Percentiles rank a stretch among this genome's conserved stretches.
Evolutionary conservation across 2,888 invertebrate species (phyloP).

Genomic region (Ecliptopera silaceata): DNA sequence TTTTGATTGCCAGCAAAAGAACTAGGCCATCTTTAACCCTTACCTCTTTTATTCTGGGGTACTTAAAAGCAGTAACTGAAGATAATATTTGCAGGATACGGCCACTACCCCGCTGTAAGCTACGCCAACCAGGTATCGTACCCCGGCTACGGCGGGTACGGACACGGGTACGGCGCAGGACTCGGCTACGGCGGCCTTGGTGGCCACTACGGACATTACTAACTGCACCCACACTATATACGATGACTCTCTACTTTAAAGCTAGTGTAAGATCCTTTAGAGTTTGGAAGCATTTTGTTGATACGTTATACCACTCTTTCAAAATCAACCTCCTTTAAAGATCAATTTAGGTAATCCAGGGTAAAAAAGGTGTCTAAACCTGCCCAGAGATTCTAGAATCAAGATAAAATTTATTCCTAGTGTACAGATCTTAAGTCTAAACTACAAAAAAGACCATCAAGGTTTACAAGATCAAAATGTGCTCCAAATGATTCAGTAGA

Average conservation of each 20-base stretch:
- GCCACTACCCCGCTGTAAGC: constrained; percentile 49
- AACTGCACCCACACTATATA: constrained; percentile 28
- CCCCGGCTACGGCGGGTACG: constrained; percentile 51
- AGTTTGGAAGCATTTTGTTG: background rate
- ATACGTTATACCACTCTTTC: background rate
- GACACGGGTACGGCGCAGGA: constrained; percentile 39
- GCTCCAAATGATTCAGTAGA: background rate
- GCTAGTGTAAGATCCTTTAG: background rate
- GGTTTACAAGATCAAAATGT: no score
- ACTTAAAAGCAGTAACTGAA: no score
- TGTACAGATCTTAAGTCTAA: background rate
- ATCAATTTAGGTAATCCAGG: background rate
- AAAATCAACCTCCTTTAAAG: background rate
- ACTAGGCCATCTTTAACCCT: no score
- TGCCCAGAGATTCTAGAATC: no score
- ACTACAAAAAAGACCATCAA: background rate
- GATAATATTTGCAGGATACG: constrained; percentile 46
- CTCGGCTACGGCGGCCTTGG: constrained; percentile 32
- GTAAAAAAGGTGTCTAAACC: no score
- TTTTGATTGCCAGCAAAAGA: no score
- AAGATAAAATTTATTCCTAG: no score
- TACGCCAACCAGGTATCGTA: constrained; percentile 48
- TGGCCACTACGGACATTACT: constrained; percentile 49
- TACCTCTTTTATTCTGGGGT: no score
- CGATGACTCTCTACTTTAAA: background rate